Evolutionary conservation across 2,113 vertebrate genomes (phyloP), one percentile per base, ranked within the genome.

Genomic region (Calidris pygmaea): DNA sequence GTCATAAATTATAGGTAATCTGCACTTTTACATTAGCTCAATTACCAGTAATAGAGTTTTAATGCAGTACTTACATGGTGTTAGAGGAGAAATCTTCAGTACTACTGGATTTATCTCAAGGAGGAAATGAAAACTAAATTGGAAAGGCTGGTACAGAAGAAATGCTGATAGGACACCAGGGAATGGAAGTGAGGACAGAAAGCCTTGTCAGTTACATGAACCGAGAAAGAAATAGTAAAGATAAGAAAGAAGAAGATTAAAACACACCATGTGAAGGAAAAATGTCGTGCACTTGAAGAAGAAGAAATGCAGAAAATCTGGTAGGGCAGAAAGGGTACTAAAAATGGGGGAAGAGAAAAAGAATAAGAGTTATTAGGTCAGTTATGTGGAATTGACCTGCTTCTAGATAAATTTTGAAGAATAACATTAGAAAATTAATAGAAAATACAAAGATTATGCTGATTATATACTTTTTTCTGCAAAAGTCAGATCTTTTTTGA

Each of bases 1-100:
- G 85, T 95, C 94, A 98, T 98, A 98, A 98, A 98, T 98, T 98
- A 97, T 90, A 97, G 85, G 96, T 97, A 98, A 98, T 98, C 96
- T 98, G 88, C 95, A 97, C 92, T 98, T 97, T 97, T 97, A 96
- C 91, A 97, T 98, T 97, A 97, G 95, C 76, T 98, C 95, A 97
- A 98, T 97, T 98, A 98, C 93, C 90, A 96, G 94, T 98, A 98
- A 98, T 97, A 98, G 97, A 95, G 96, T 98, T 98, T 98, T 98
- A 98, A 98, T 98, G 96, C 94, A 96, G 92, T 97, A 97, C 97
- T 98, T 98, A 96, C n/a, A 96, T 41, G 94, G 94, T 97, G 77
- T 97, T 98, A 97, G 96, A 97, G 95, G 92, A 96, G 85, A 97
- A 97, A 96, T 95, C 30, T 7, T 70, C 23, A 1, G 89, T 90